phyloP scores from a whole-genome alignment of 2,888 invertebrate species.

The Molorchus minor region DNA sequence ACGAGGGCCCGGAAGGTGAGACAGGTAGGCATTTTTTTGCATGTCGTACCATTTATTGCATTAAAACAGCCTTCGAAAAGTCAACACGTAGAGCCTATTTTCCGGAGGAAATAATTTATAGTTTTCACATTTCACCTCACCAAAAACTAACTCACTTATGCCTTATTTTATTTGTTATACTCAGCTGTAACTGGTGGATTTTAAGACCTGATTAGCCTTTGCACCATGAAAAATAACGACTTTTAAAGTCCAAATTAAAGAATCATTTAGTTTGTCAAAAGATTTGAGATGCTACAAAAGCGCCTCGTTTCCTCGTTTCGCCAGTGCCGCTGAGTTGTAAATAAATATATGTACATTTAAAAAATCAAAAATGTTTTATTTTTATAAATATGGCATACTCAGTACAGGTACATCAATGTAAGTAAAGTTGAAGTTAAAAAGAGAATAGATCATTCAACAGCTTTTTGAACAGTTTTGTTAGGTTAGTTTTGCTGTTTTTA shows the following conservation, averaged over 20 bases:
- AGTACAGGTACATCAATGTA: constrained; percentile 52
- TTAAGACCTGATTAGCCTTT: too few species aligned
- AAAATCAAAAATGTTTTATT: constrained; percentile 33
- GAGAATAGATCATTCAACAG: constrained; percentile 27
- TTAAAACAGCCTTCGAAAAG: constrained; percentile 36
- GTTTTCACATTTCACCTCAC: background rate
- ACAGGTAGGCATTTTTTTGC: constrained; percentile 66
- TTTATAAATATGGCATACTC: constrained; percentile 39
- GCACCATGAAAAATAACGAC: too few species aligned
- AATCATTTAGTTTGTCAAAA: background rate
- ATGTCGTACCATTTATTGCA: constrained; percentile 26
- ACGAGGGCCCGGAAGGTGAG: constrained; percentile 69
- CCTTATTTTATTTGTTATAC: too few species aligned
- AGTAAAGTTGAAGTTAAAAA: constrained; percentile 37
- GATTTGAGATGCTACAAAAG: too few species aligned
- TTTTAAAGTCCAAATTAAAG: too few species aligned
- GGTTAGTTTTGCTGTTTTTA: constrained; percentile 30
- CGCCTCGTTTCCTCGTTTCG: too few species aligned
- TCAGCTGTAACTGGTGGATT: too few species aligned
- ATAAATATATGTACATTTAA: too few species aligned
- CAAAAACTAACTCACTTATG: too few species aligned
- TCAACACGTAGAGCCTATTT: too few species aligned
- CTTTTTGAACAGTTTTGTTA: constrained; percentile 43
- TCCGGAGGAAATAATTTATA: too few species aligned
- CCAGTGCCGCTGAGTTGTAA: too few species aligned